A percentile compares a stretch with the other conserved stretches of the same genome.
Conservation (phyloP, 2,797 vertebrate species). For the Helostoma temminkii region DNA sequence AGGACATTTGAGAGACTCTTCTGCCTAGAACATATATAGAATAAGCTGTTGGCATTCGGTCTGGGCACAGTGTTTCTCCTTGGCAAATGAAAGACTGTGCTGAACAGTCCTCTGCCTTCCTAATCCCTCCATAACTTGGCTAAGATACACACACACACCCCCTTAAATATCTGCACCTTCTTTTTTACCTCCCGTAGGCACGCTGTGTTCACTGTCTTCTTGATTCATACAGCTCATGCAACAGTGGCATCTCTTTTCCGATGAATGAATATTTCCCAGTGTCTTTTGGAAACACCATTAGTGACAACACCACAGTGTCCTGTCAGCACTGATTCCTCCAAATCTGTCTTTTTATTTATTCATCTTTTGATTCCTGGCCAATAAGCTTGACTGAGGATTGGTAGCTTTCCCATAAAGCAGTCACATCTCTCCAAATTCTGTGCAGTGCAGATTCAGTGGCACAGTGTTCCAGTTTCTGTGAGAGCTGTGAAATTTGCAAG, state of each 20-base stretch:
- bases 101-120: slow-evolving; percentile 44
- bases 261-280: slow-evolving; percentile 21
- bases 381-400: slow-evolving; percentile 3
- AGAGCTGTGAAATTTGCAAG: background rate
- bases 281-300: slow-evolving; percentile 13
- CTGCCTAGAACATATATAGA: slow-evolving; percentile 40
- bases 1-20: slow-evolving; percentile 27
- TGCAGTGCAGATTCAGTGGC: background rate
- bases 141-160: slow-evolving; percentile 23
- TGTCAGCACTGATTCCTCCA: slow-evolving; percentile 21
- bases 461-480: background rate
- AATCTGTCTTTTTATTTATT: background rate
- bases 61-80: slow-evolving; percentile 32
- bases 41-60: slow-evolving; percentile 37
- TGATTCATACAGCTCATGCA: slow-evolving; percentile 3
- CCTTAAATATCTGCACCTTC: slow-evolving; percentile 47
- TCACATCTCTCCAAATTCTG: background rate
- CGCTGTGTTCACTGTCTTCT: slow-evolving; percentile 21
- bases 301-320: background rate
- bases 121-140: slow-evolving; percentile 52
- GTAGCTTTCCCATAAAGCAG: slow-evolving; percentile 13
- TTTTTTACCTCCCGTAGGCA: slow-evolving; percentile 26
- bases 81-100: slow-evolving; percentile 21
- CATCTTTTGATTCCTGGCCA: slow-evolving; percentile 5
- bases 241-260: background rate